Evolutionary conservation across 2,888 invertebrate species (phyloP).

Genomic region (Lampropteryx suffumata): DNA sequence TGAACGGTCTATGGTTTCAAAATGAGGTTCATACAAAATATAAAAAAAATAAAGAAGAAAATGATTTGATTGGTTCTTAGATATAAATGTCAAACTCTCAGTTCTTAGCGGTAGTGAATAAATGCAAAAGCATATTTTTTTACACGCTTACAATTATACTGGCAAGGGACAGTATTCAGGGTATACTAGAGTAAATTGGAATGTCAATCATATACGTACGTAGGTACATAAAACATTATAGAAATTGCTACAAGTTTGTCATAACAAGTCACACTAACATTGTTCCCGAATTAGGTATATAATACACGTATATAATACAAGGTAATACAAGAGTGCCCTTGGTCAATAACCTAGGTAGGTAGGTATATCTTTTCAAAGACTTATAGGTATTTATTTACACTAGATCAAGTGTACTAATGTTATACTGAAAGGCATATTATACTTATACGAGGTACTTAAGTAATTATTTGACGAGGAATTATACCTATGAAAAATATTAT

Average conservation of each 20-base stretch:
- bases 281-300: slow-evolving; percentile 58
- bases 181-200: slow-evolving; percentile 57
- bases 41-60: too few relatives aligned
- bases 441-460: slow-evolving; percentile 1
- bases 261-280: slow-evolving; percentile 57
- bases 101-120: background rate
- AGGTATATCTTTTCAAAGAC: slow-evolving; percentile 1
- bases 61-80: too few relatives aligned
- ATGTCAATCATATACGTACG: slow-evolving; percentile 56
- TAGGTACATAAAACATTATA: slow-evolving; percentile 49
- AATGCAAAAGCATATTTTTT: slow-evolving; percentile 2
- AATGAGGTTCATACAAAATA: too few relatives aligned
- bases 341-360: background rate
- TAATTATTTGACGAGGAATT: slow-evolving; percentile 3
- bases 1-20: too few relatives aligned
- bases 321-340: slow-evolving; percentile 13
- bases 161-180: slow-evolving; percentile 47
- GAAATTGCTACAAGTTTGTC: slow-evolving; percentile 45
- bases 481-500: slow-evolving; percentile 6
- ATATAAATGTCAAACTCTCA: too few relatives aligned
- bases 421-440: slow-evolving; percentile 17
- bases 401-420: slow-evolving; percentile 11
- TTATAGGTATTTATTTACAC: slow-evolving; percentile 2
- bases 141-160: slow-evolving; percentile 23
- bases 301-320: slow-evolving; percentile 30